Base-by-base conservation (phyloP, 2,888 invertebrate genomes). In the Ormia ochracea region DNA sequence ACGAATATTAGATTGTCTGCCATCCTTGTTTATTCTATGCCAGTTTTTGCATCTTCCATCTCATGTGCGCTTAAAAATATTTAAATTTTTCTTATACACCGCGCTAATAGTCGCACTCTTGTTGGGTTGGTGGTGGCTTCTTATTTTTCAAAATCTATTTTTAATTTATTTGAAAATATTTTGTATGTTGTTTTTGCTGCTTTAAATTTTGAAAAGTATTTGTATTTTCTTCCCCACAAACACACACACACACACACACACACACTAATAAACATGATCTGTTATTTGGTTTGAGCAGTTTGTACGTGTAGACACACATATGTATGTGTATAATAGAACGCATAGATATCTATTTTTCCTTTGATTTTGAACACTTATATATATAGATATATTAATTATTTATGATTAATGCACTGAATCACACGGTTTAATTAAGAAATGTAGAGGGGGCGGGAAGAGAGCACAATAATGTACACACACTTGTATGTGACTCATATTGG, bases 111-210 rank as follows among this genome's bases (percentile, higher is more conserved):
- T 73, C 77, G 78, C 75, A 81, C 78, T 56, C 76, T 70, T 38
- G 48, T 70, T 38, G 6, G 58, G 31, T 50, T 79, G 79, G 65
- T 75, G 79, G 75, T 73, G 80, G 85, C 88, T 87, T 86, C 88
- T 88, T 85, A 85, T 84, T 87, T 87, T 87, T 87, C 87, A 86
- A 82, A 78, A 73, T 82, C 88, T 87, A 87, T 87, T 87, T 86
- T 83, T 87, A 88, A 82, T 69, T 75, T 82, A 73, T 82, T 74
- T 74, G 45, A 78, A 81, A 68, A 77, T 75, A 45, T 48, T 72
- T 73, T 21, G 33, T 31, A 31, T 33, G 17, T 56, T 58, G 48
- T 38, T 48, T 52, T 70, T 48, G 9, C 54, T 65, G 12, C n/a
- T 74, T 66, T 48, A 3, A 28, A 21, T 38, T 56, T 52, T 14